Conservation (phyloP, 2,797 vertebrate genomes). For the Sarcophilus harrisii region DNA sequence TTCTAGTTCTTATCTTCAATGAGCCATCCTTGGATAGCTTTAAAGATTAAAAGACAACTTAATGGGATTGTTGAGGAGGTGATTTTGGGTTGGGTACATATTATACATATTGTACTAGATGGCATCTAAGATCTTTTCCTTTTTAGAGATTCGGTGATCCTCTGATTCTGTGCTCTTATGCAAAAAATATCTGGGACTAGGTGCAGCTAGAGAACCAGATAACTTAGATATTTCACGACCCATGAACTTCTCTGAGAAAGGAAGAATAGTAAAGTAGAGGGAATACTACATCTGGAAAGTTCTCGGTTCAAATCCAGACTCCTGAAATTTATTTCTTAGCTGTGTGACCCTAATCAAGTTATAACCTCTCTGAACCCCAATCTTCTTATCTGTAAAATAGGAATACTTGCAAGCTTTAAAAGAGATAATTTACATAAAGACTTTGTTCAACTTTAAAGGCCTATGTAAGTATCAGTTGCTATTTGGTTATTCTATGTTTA, state of each 20-base stretch:
- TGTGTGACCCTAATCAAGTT: background rate
- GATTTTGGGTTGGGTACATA: background rate
- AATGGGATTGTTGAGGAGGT: background rate
- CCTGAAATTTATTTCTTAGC: background rate
- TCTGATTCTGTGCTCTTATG: background rate
- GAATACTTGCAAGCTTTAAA: background rate
- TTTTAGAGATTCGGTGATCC: background rate
- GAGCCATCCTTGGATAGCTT: background rate
- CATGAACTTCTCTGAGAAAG: background rate
- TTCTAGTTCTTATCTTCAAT: background rate
- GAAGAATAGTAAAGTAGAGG: background rate
- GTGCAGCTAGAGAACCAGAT: background rate
- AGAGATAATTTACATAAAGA: background rate
- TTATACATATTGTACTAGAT: background rate
- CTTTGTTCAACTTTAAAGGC: background rate
- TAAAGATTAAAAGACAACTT: background rate
- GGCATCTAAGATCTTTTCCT: background rate
- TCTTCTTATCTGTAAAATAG: background rate
- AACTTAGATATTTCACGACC: background rate
- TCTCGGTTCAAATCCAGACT: background rate
- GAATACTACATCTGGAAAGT: background rate
- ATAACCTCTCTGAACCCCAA: background rate
- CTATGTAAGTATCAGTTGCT: background rate
- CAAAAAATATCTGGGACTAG: background rate
- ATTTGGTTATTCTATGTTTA: background rate